Evolutionary conservation across 2,888 invertebrate species (phyloP).

Genomic region (Lasioglossum leucozonium): DNA sequence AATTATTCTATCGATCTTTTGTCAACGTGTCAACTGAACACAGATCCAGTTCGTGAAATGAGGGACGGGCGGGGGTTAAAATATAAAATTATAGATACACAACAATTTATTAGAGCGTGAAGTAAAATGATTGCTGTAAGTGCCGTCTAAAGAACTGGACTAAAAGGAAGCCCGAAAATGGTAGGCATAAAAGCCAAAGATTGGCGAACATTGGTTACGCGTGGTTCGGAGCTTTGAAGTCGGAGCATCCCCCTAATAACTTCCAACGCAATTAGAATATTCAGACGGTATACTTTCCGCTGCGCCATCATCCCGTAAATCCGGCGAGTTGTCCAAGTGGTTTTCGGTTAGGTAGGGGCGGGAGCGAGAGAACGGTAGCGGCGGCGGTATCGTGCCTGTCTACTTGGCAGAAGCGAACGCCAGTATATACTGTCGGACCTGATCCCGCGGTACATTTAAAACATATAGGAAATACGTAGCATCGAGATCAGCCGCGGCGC

Average conservation of each 20-base stretch:
- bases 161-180: background rate
- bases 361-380: background rate
- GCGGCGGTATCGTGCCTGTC: slow-evolving; percentile 5
- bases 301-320: background rate
- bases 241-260: background rate
- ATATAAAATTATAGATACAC: too few species aligned
- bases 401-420: slow-evolving; percentile 35
- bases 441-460: slow-evolving; percentile 51
- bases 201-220: background rate
- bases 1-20: too few species aligned
- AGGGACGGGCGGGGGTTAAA: too few species aligned
- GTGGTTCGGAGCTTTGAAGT: background rate
- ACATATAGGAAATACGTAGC: slow-evolving; percentile 45
- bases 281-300: background rate
- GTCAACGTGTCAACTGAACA: too few species aligned
- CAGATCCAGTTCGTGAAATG: too few species aligned
- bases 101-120: too few species aligned
- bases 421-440: slow-evolving; percentile 9
- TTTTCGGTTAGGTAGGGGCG: background rate
- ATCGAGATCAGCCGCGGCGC: slow-evolving; percentile 46
- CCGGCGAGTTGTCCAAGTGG: slow-evolving; percentile 11
- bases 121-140: too few species aligned
- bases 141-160: background rate
- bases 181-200: background rate
- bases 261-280: background rate